Evolutionary conservation across 2,797 vertebrate genomes (phyloP), one percentile per base, ranked within the genome.

Genomic region (Gallinago nigripennis): DNA sequence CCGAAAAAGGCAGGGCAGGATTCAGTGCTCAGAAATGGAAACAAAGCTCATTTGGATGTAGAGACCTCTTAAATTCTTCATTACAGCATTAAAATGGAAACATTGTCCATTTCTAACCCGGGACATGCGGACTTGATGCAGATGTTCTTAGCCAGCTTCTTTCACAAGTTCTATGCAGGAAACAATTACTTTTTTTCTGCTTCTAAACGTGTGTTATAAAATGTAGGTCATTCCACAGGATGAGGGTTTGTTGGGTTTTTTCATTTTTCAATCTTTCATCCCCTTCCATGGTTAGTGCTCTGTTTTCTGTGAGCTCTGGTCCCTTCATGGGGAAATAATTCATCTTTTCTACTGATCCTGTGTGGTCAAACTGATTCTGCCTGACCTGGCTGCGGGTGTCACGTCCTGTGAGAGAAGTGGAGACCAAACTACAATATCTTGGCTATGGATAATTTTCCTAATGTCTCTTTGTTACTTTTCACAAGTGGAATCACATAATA

Each of bases 21-120:
- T 27, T 43, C 69, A n/a, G 66, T 41, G 60, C 60, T 80, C 31
- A 12, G n/a, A 82, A 72, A 15, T 71, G 24, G 78, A 82, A 88
- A 45, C 48, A 60, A n/a, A 9, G 3, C 72, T 94, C 68, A 5
- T 81, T 88, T 90, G 51, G 75, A 82, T 82, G 71, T 61, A 89
- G 64, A 79, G 81, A 84, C 63, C 43, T 72, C 46, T 75, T 88
- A 88, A 83, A 82, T 82, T 93, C 88, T 51, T 94, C 68, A 50
- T 89, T 84, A 63, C 73, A 79, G 71, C 71, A 48, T 54, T 85
- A 85, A 70, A 63, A 73, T 68, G 41, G 69, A 84, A 88, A 77
- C n/a, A 69, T 25, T n/a, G 68, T 92, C 77, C 48, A 48, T 90
- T 73, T 65, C 70, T 91, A 70, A 89, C 70, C 35, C 2, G 0